Evolutionary conservation across 2,888 invertebrate genomes (phyloP).

Genomic region (Cephonodes hylas): DNA sequence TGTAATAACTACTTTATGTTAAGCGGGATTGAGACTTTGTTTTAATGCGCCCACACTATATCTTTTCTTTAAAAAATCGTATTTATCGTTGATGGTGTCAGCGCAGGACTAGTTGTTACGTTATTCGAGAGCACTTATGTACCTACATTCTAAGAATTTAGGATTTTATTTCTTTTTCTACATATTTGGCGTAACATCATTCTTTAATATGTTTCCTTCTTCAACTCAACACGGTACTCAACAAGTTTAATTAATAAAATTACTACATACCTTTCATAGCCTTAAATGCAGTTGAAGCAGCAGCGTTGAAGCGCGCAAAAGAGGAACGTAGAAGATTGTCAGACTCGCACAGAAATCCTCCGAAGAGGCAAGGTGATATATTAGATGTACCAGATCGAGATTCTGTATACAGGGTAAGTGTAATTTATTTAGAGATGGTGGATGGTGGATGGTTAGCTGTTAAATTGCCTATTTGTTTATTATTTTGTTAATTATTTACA

Average conservation of each 20-base stretch:
- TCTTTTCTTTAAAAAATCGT: too few species aligned
- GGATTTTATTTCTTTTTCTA: too few species aligned
- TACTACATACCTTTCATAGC: slow-evolving; percentile 39
- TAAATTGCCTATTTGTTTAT: not conserved
- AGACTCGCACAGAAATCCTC: slow-evolving; percentile 43
- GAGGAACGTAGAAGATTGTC: slow-evolving; percentile 68
- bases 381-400: slow-evolving; percentile 46
- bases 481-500: slow-evolving; percentile 32
- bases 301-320: slow-evolving; percentile 81
- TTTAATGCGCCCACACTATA: too few species aligned
- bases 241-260: not conserved
- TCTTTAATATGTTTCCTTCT: too few species aligned
- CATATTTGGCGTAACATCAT: too few species aligned
- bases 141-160: too few species aligned
- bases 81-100: too few species aligned
- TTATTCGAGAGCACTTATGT: too few species aligned
- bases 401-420: slow-evolving; percentile 49
- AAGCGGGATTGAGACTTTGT: too few species aligned
- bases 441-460: not conserved
- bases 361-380: slow-evolving; percentile 64
- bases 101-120: too few species aligned
- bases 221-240: not conserved
- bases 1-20: too few species aligned
- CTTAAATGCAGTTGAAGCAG: slow-evolving; percentile 81
- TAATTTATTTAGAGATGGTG: not conserved